Conservation (phyloP, 2,888 invertebrate species). For the Schizotus pectinicornis region DNA sequence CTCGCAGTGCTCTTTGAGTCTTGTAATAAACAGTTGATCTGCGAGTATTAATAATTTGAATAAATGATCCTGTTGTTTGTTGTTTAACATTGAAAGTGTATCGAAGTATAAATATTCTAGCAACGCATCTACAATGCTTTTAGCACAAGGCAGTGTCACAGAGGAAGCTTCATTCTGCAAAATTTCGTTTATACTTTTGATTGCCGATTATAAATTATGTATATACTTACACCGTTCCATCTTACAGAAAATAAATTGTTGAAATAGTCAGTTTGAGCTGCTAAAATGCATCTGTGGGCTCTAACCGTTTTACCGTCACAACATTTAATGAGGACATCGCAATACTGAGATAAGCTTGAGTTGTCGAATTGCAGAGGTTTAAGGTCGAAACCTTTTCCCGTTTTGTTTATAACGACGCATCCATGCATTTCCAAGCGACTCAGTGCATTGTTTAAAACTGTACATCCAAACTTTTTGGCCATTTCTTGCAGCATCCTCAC, state of each 20-base stretch:
- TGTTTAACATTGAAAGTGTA: slow-evolving; percentile 65
- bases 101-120: slow-evolving; percentile 80
- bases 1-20: slow-evolving; percentile 77
- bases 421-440: slow-evolving; percentile 56
- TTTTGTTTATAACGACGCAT: slow-evolving; percentile 34
- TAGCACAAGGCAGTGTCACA: slow-evolving; percentile 65
- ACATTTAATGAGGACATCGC: slow-evolving; percentile 54
- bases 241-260: slow-evolving; percentile 80
- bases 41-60: slow-evolving; percentile 79
- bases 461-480: slow-evolving; percentile 63
- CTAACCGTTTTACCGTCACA: slow-evolving; percentile 57
- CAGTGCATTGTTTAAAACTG: slow-evolving; percentile 61
- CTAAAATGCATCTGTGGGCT: slow-evolving; percentile 84
- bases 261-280: slow-evolving; percentile 84
- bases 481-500: slow-evolving; percentile 64
- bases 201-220: no score
- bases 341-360: slow-evolving; percentile 46
- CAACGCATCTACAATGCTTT: slow-evolving; percentile 68
- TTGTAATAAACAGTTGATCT: slow-evolving; percentile 78
- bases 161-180: slow-evolving; percentile 39
- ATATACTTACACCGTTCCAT: slow-evolving; percentile 72
- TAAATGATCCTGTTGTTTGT: slow-evolving; percentile 70
- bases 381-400: slow-evolving; percentile 23
- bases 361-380: slow-evolving; percentile 36
- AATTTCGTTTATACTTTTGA: background rate